Base-by-base conservation (phyloP, 2,888 invertebrate species). In the Punctoribates punctum region DNA sequence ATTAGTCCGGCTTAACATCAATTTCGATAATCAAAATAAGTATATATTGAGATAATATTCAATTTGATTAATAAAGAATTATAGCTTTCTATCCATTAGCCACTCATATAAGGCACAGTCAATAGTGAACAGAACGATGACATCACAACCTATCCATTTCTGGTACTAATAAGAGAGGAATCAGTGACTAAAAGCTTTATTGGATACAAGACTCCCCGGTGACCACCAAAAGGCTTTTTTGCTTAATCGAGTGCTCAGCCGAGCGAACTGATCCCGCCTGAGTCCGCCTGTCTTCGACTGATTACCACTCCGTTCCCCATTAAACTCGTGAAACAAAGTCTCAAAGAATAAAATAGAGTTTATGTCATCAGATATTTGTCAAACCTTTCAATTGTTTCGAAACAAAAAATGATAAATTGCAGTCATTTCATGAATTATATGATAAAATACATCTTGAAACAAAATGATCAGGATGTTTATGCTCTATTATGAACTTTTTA, bases 131-230 rank as follows among this genome's bases (percentile, higher is more conserved):
- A 13, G 20, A 57, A 3, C 20, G 57, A 20, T 20, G n/a, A 23
- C 23, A 23, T 57, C 57, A 23, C n/a, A 13, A 13, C 3, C 54
- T n/a, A 25, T 27, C 25, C 62, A 62, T 62, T 62, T 27, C 27
- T 11, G 17, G 11, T n/a, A 3, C 17, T 27, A 25, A 62, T 13
- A 27, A 27, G 27, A 6, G 27, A 62, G 27, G 62, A 62, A 62
- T 62, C 62, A 27, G 62, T 62, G 62, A 62, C 62, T 62, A 62
- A 62, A 62, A 62, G 62, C 62, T 62, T 27, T 62, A 29, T 62
- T 27, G 62, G 62, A 62, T 27, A 62, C 27, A 9, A 62, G 25
- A 25, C 20, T 8, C 25, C 62, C 62, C 62, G 9, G 25, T 23
- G 6, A 25, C 20, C 62, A 23, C 20, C 29, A 23, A 62, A 62